Base-by-base conservation (phyloP, 1,140 invertebrate species). In the Lasaia peninsularis region DNA sequence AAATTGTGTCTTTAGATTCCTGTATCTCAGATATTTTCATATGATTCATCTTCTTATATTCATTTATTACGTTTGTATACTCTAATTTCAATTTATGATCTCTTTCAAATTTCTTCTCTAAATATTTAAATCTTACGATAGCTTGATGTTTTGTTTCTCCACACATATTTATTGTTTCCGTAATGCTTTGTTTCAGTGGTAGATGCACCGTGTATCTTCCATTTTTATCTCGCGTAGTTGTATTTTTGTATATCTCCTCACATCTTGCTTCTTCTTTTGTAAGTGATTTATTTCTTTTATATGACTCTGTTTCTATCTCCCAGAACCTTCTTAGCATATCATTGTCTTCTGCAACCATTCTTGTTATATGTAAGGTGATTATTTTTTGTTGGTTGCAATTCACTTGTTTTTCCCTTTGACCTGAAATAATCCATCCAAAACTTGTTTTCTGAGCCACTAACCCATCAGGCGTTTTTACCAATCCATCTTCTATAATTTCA, bases 371-470 rank as follows among this genome's bases (percentile, higher is more conserved):
- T 54, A 56, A 49, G 40, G 37, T 59, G 16, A 49, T 57, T 20
- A 64, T 21, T 49, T 56, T 66, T 20, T 60, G 32, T 53, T 53
- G 18, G 1, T 53, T 16, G 18, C n/a, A 50, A 16, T 3, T 24
- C 11, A 18, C 37, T 53, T 24, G 37, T 12, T 62, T n/a, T 32
- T 51, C 53, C 34, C 21, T 60, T 60, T 62, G 52, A 55, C 64
- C 61, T 40, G 66, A 69, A 8, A 66, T 14, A 40, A 72, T 65
- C 67, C 62, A 72, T 4, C 67, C 70, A 24, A 72, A 60, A 33
- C 37, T 32, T 52, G 62, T 69, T 34, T 63, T 56, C 53, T 73
- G 71, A n/a, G 68, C 67, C 20, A 67, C 52, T 54, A 68, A 14
- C 44, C 56, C 61, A 18, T 61, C 60, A 12, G 37, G 10, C 10